phyloP scores from a whole-genome alignment of 2,113 vertebrate species.

The Aramus guarauna region DNA sequence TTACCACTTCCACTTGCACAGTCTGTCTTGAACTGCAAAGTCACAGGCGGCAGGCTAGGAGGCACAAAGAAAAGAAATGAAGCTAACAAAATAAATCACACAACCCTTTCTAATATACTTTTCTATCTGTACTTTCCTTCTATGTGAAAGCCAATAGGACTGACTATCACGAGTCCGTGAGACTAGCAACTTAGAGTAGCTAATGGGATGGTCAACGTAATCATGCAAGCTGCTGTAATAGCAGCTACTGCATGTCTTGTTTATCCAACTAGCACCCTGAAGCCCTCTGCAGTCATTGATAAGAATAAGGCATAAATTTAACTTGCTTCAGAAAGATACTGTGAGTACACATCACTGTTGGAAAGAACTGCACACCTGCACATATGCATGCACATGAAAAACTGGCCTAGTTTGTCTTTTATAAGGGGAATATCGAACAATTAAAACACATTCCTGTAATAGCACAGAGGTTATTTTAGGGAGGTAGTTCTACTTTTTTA shows the following conservation, averaged over 20 bases:
- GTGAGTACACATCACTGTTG: background rate
- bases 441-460: background rate
- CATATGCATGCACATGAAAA: rapidly evolving
- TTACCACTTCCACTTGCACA: background rate
- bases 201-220: background rate
- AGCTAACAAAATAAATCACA: background rate
- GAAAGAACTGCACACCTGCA: background rate
- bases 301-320: background rate
- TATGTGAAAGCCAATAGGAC: background rate
- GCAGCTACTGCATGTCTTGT: background rate
- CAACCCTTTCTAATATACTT: background rate
- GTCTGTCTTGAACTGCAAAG: background rate
- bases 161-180: background rate
- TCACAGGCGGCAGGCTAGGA: background rate
- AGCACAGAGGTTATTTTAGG: background rate
- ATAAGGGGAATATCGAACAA: background rate
- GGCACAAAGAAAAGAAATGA: background rate
- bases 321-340: background rate
- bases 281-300: background rate
- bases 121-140: background rate
- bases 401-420: background rate
- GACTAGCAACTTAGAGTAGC: background rate
- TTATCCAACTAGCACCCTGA: background rate
- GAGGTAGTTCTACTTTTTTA: background rate
- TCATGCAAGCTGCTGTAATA: background rate